phyloP scores from a whole-genome alignment of 2,113 vertebrate genomes.

The Pelodiscus sinensis region DNA sequence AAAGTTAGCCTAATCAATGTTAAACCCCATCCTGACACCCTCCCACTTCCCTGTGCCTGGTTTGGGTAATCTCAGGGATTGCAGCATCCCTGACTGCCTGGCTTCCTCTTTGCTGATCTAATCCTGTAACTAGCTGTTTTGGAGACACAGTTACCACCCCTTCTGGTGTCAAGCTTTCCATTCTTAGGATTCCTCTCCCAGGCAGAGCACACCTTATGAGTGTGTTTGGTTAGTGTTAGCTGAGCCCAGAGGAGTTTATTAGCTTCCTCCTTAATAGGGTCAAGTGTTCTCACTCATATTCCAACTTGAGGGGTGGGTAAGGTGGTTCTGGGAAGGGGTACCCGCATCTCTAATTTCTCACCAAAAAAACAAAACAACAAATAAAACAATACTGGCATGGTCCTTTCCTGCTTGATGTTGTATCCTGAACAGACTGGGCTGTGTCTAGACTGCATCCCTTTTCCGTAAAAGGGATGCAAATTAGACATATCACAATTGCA shows the following conservation, averaged over 20 bases:
- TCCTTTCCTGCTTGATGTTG: background rate
- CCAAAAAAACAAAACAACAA: background rate
- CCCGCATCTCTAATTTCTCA: background rate
- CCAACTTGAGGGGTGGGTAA: background rate
- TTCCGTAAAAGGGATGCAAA: no score
- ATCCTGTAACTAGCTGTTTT: background rate
- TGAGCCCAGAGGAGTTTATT: background rate
- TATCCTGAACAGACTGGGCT: background rate
- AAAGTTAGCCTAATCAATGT: background rate
- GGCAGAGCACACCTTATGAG: background rate
- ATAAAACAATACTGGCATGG: background rate
- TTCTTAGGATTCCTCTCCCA: background rate
- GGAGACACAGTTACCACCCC: background rate
- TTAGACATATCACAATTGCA: no score
- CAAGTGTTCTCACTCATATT: background rate
- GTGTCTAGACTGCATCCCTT: no score
- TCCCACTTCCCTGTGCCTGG: background rate
- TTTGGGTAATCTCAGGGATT: background rate
- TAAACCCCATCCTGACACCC: background rate
- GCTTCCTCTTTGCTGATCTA: background rate
- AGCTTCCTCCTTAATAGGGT: background rate
- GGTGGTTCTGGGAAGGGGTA: background rate
- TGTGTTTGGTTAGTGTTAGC: background rate
- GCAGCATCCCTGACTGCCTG: background rate
- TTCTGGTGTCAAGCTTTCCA: background rate